Percentiles rank a stretch among this genome's conserved stretches.
Conservation (phyloP, 2,113 vertebrate genomes). For the Sphaerodactylus townsendi region DNA sequence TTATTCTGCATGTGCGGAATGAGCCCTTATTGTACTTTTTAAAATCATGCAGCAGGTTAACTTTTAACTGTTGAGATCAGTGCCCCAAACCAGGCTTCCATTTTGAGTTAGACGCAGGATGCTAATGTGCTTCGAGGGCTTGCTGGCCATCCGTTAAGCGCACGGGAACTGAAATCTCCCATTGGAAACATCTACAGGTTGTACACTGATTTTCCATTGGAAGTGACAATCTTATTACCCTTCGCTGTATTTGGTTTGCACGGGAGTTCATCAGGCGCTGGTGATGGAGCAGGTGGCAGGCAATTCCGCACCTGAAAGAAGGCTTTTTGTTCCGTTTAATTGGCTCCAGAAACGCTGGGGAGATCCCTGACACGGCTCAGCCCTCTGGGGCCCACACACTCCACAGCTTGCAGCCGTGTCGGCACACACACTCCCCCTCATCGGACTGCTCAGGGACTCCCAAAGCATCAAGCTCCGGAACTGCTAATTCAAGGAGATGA, state of each 20-base stretch:
- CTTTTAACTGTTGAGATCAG: neutral
- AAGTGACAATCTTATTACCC: conserved; percentile 19
- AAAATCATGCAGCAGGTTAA: neutral
- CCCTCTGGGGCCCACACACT: neutral
- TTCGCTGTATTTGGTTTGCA: neutral
- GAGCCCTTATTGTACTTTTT: too few relatives aligned
- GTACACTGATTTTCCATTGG: neutral
- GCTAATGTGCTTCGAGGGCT: neutral
- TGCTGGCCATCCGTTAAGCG: fast-evolving
- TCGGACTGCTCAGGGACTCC: neutral
- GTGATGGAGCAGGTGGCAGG: neutral
- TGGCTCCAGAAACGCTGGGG: neutral
- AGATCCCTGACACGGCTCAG: too few relatives aligned
- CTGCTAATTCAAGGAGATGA: neutral
- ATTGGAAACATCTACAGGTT: fast-evolving
- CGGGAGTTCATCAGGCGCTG: neutral
- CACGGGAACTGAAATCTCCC: neutral
- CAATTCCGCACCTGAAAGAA: neutral
- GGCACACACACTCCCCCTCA: neutral
- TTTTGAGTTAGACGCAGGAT: conserved; percentile 20
- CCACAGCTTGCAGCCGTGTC: neutral
- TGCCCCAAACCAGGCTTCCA: conserved; percentile 15
- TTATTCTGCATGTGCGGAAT: too few relatives aligned
- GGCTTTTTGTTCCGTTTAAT: neutral
- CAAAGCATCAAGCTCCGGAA: neutral